phyloP scores from a whole-genome alignment of 2,113 vertebrate species.

The Bothrops jararaca region DNA sequence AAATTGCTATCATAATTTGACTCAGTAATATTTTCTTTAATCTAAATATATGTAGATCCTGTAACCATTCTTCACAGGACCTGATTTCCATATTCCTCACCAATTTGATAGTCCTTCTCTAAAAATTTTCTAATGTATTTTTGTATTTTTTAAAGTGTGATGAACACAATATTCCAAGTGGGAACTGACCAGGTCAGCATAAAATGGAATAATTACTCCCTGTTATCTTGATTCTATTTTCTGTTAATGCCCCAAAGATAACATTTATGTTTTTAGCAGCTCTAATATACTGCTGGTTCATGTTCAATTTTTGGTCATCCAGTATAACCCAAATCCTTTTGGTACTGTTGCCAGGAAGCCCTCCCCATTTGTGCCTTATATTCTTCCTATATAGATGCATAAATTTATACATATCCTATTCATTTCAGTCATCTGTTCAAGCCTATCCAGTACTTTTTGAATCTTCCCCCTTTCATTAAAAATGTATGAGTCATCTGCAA shows the following conservation, averaged over 20 bases:
- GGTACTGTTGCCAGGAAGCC: neutral
- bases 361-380: neutral
- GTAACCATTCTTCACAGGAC: neutral
- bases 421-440: neutral
- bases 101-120: neutral
- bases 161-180: neutral
- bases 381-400: neutral
- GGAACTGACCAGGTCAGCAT: neutral
- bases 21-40: neutral
- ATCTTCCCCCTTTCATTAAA: neutral
- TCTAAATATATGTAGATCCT: neutral
- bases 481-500: neutral
- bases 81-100: neutral
- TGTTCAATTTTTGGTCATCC: neutral
- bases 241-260: neutral
- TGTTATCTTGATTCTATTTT: neutral
- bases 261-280: neutral
- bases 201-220: neutral
- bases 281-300: neutral
- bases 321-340: neutral
- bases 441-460: neutral
- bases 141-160: neutral
- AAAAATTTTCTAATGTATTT: neutral
- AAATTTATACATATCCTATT: neutral
- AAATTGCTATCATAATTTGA: neutral